These are phyloP conservation scores for Mylabris phalerata DNA, from an alignment of 1,140 invertebrate genomes.

Conservation along the genomic window DNA sequence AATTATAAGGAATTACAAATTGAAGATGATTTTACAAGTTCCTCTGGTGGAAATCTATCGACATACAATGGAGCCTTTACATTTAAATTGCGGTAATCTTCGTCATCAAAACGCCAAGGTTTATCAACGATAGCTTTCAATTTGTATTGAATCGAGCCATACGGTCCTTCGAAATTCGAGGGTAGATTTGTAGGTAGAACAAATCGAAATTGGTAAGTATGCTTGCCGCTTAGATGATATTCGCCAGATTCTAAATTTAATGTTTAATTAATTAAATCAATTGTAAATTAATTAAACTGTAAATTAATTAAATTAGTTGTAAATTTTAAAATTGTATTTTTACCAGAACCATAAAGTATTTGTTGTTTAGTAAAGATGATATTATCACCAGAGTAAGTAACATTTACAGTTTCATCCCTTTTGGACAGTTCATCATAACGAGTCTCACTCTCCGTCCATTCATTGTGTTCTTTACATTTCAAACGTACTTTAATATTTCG, in stretches of 20 bases:
- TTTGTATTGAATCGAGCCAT: constrained; percentile 23
- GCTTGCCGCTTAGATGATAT: too few relatives aligned
- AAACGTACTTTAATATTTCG: constrained; percentile 4
- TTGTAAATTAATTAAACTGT: too few relatives aligned
- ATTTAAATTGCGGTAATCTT: constrained; percentile 23
- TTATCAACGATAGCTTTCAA: constrained; percentile 26
- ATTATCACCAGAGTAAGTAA: constrained; percentile 7
- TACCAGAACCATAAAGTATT: constrained; percentile 5
- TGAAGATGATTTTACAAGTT: too few relatives aligned
- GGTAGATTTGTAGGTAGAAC: constrained; percentile 24
- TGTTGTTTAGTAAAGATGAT: constrained; percentile 12
- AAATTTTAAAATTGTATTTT: not conserved
- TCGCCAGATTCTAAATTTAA: too few relatives aligned
- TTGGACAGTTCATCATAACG: not conserved
- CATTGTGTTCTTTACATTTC: constrained; percentile 12
- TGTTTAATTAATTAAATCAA: too few relatives aligned
- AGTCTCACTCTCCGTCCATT: constrained; percentile 2
- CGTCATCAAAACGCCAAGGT: constrained; percentile 21
- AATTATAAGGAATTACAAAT: too few relatives aligned
- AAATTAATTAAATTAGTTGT: too few relatives aligned
- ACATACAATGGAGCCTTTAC: constrained; percentile 27
- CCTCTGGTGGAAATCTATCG: constrained; percentile 7
- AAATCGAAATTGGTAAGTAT: constrained; percentile 24
- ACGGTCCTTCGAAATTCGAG: constrained; percentile 19
- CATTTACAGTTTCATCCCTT: not conserved